These are phyloP conservation scores for Rotaria socialis DNA, from an alignment of 2,888 invertebrate species.

Conservation along the genomic window DNA sequence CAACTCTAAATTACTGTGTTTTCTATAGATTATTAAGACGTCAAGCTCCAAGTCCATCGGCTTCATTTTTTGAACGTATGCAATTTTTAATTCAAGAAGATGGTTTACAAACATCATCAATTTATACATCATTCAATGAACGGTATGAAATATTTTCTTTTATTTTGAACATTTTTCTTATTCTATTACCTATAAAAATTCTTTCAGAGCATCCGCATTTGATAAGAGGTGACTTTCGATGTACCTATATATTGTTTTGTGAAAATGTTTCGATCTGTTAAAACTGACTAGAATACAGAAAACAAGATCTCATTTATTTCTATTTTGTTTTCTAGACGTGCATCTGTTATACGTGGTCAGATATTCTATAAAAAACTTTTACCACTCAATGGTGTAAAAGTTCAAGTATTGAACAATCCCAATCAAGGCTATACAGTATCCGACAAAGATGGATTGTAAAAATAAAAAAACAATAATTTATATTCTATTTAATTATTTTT, in stretches of 20 bases:
- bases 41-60: constrained; percentile 90
- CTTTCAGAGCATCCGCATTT: constrained; percentile 40
- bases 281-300: background rate
- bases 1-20: background rate
- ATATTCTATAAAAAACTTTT: constrained; percentile 88
- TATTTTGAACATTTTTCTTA: background rate
- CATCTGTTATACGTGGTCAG: constrained; percentile 94
- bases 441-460: constrained; percentile 59
- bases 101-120: constrained; percentile 94
- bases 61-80: constrained; percentile 92
- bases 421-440: constrained; percentile 82
- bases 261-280: constrained; percentile 17
- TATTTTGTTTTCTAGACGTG: constrained; percentile 73
- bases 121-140: constrained; percentile 93
- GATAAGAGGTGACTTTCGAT: constrained; percentile 43
- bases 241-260: constrained; percentile 47
- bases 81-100: constrained; percentile 96
- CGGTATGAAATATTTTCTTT: constrained; percentile 69
- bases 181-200: constrained; percentile 1
- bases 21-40: constrained; percentile 70
- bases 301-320: constrained; percentile 31
- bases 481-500: background rate
- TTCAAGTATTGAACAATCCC: constrained; percentile 86
- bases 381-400: constrained; percentile 91
- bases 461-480: constrained; percentile 41